Base-by-base conservation (phyloP, 2,797 vertebrate genomes). In the Buceros bicornis region DNA sequence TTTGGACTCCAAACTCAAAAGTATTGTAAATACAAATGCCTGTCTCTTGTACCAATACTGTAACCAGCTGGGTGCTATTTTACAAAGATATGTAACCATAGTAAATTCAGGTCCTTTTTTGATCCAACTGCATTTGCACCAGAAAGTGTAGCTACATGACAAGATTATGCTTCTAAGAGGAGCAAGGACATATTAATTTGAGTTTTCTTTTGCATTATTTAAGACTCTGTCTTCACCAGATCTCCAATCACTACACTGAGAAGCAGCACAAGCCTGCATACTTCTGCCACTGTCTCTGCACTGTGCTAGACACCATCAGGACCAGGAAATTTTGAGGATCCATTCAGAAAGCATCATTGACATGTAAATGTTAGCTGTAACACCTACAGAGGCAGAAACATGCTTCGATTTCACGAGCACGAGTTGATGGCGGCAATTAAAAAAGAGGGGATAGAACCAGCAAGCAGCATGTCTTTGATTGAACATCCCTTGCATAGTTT, bases 371-470 rank as follows among this genome's bases (percentile, higher is more conserved):
- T 69, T 33, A 84, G 24, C 31, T 37, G 7, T 15, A 77, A 40
- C 33, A 85, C 4, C 35, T 31, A 33, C 1, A 65, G 19, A 62
- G 56, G 42, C 29, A 92, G 40, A 73, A 61, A 62, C 0, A 2
- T 2, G 6, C 26, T 37, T 74, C 28, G 53, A 1, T 19, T 24
- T 58, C 2, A 2, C 1, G 4, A 81, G 5, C n/a, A 60, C 1
- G 0, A 57, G 0, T 25, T 61, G 16, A 87, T 7, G 13, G 7
- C 0, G 4, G 24, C 28, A 77, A 28, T 31, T 79, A 21, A 73
- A 66, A 79, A 61, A 58, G 21, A 31, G 2, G 2, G 13, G 7
- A 45, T 3, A n/a, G 17, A 72, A 66, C 6, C n/a, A 45, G 45
- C 13, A 67, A 77, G 43, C 11, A 58, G 21, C 17, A 85, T 15